Conservation (phyloP, 1,140 invertebrate species). For the Phthorimaea operculella region DNA sequence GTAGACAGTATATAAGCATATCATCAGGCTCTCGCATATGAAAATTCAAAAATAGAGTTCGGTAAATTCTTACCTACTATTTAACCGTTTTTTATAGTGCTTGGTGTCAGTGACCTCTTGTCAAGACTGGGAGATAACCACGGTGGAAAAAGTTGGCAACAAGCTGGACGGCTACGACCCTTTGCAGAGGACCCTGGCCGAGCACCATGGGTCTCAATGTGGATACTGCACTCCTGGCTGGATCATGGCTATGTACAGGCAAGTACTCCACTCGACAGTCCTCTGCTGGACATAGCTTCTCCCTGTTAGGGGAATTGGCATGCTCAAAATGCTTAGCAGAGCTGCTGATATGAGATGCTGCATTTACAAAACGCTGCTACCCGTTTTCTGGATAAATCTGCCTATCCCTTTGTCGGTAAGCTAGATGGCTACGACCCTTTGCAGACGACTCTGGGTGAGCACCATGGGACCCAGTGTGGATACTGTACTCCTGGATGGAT, state of each 20-base stretch:
- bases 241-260: conserved; percentile 88
- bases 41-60: too few species aligned
- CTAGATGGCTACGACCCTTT: conserved; percentile 77
- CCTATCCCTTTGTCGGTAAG: too few species aligned
- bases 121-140: conserved; percentile 79
- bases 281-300: too few species aligned
- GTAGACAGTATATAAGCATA: too few species aligned
- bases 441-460: conserved; percentile 74
- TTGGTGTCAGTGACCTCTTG: conserved; percentile 75
- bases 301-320: too few species aligned
- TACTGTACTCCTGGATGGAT: conserved; percentile 87
- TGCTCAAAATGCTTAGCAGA: too few species aligned
- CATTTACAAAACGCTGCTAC: too few species aligned
- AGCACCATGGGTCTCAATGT: conserved; percentile 82
- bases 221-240: conserved; percentile 87
- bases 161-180: conserved; percentile 76
- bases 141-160: conserved; percentile 81
- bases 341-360: too few species aligned
- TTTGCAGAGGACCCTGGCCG: conserved; percentile 75
- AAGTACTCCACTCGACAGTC: background rate
- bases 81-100: conserved; percentile 68
- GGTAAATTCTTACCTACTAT: too few species aligned
- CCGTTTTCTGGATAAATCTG: too few species aligned
- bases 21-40: too few species aligned
- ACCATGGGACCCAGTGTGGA: conserved; percentile 84